Conservation (phyloP, 2,113 vertebrate species). For the Tragelaphus imberbis region DNA sequence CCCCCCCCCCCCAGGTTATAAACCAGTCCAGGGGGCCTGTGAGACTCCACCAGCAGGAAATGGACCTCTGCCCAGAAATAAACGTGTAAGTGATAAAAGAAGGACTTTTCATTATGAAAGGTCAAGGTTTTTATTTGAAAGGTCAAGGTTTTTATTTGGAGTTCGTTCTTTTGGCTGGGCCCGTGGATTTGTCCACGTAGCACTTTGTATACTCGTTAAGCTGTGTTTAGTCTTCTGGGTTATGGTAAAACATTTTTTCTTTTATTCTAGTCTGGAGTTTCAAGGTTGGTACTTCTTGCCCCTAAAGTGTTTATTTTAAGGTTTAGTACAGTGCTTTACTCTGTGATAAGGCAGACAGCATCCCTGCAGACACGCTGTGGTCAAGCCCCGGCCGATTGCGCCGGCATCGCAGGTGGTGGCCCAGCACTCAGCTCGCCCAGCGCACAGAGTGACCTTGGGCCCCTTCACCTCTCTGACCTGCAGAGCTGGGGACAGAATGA, state of each 20-base stretch:
- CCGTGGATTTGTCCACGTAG: background rate
- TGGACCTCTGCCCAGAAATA: background rate
- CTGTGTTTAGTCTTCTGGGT: conserved; percentile 60
- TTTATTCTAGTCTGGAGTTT: conserved; percentile 59
- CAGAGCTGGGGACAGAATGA: background rate
- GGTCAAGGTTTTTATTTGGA: background rate
- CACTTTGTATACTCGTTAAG: background rate
- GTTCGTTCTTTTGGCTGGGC: background rate
- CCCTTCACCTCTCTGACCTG: background rate
- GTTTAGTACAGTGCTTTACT: background rate
- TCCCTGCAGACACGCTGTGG: accelerated
- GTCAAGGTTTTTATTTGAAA: background rate
- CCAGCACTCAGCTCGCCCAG: accelerated
- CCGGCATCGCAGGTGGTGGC: accelerated
- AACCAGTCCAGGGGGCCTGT: background rate
- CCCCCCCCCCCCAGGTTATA: background rate
- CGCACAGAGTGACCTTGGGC: background rate
- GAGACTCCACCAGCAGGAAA: background rate
- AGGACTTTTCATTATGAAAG: background rate
- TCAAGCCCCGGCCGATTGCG: accelerated
- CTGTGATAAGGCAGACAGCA: background rate
- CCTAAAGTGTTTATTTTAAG: conserved; percentile 42
- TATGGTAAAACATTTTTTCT: conserved; percentile 46
- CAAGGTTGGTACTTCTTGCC: conserved; percentile 59
- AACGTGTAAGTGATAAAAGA: background rate